These are phyloP conservation scores for Drepanosiphum platanoidis DNA, from an alignment of 2,888 invertebrate species.

Conservation along the genomic window DNA sequence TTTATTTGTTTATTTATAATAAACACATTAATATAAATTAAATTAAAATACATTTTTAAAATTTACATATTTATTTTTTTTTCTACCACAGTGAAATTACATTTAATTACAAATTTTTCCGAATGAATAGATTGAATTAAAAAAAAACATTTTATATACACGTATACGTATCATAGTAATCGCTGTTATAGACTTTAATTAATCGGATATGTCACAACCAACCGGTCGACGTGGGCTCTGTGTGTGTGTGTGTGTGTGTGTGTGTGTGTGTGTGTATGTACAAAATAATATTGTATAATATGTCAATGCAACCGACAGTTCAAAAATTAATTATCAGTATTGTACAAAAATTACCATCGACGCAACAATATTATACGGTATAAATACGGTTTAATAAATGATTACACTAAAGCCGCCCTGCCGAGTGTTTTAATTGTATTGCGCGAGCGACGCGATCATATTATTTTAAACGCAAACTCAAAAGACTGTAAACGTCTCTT, in stretches of 20 bases:
- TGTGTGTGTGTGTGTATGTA: too few species aligned
- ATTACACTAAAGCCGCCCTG: slow-evolving; percentile 30
- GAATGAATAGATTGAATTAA: slow-evolving; percentile 20
- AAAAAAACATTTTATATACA: not conserved
- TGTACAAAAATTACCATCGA: slow-evolving; percentile 37
- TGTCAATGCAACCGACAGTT: slow-evolving; percentile 52
- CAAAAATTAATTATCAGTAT: slow-evolving; percentile 48
- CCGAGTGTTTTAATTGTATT: slow-evolving; percentile 32
- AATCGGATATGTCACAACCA: slow-evolving; percentile 50
- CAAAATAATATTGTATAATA: slow-evolving; percentile 27
- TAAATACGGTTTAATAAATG: slow-evolving; percentile 50
- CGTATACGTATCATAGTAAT: slow-evolving; percentile 7
- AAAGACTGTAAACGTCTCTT: slow-evolving; percentile 37
- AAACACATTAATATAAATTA: too few species aligned
- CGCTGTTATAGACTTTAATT: slow-evolving; percentile 44
- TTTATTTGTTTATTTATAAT: too few species aligned
- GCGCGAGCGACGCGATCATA: slow-evolving; percentile 11
- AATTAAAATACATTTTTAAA: too few species aligned
- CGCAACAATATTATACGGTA: slow-evolving; percentile 34
- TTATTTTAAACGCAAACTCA: slow-evolving; percentile 19
- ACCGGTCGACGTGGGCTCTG: too few species aligned
- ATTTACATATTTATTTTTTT: slow-evolving; percentile 4
- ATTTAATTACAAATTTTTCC: slow-evolving; percentile 23
- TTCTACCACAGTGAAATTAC: slow-evolving; percentile 13
- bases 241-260: too few species aligned